phyloP scores from a whole-genome alignment of 2,888 invertebrate genomes.

The Eurytoma adleriae region DNA sequence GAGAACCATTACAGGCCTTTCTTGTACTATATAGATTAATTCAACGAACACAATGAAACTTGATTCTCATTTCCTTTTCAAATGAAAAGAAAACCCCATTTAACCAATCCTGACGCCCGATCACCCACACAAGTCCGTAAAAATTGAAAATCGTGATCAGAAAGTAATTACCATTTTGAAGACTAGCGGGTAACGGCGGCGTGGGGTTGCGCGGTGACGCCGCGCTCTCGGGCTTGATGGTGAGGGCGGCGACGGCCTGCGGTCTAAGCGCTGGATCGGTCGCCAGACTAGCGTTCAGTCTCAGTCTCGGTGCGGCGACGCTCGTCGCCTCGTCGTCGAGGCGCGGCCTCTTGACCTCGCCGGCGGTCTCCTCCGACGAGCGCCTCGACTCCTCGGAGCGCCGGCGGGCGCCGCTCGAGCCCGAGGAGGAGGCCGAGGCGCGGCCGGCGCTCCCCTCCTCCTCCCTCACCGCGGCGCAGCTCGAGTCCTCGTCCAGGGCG shows the following conservation, averaged over 20 bases:
- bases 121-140: too few relatives aligned
- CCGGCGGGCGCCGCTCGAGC: slow-evolving; percentile 57
- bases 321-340: slow-evolving; percentile 81
- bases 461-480: slow-evolving; percentile 63
- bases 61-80: too few relatives aligned
- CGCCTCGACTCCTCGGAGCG: slow-evolving; percentile 69
- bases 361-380: slow-evolving; percentile 59
- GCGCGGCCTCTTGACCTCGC: slow-evolving; percentile 70
- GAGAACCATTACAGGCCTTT: too few relatives aligned
- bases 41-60: too few relatives aligned
- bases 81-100: too few relatives aligned
- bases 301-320: slow-evolving; percentile 82
- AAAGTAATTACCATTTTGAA: slow-evolving; percentile 70
- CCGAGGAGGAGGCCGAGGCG: slow-evolving; percentile 60
- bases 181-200: slow-evolving; percentile 61
- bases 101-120: too few relatives aligned
- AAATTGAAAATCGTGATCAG: too few relatives aligned
- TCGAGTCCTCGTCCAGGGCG: slow-evolving; percentile 62
- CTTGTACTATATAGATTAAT: too few relatives aligned
- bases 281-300: slow-evolving; percentile 87
- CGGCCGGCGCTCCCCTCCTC: slow-evolving; percentile 66
- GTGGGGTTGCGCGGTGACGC: slow-evolving; percentile 64
- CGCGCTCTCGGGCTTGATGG: slow-evolving; percentile 71
- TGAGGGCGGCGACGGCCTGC: slow-evolving; percentile 79
- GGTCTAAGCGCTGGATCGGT: slow-evolving; percentile 89